Conservation (phyloP, 2,797 vertebrate genomes). For the Parotocinclus haroldoi region DNA sequence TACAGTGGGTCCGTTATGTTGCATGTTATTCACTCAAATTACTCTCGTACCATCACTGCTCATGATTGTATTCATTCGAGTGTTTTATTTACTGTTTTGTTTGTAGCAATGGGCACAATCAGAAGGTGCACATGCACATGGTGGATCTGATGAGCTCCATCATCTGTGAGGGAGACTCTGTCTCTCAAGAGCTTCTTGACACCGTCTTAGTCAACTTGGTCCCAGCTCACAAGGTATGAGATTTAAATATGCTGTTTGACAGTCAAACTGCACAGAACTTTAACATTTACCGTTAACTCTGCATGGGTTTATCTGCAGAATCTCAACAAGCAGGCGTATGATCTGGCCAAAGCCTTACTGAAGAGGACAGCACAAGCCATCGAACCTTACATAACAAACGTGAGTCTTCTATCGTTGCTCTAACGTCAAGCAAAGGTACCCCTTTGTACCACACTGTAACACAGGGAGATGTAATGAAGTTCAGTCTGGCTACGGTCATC, state of each 20-base stretch:
- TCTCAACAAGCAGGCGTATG: constrained; percentile 97
- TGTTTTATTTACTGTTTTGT: background rate
- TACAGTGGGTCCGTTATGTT: no score
- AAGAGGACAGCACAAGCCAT: constrained; percentile 98
- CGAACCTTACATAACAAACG: constrained; percentile 97
- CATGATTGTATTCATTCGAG: no score
- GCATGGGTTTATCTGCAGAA: constrained; percentile 71
- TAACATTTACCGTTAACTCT: background rate
- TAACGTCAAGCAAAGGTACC: no score
- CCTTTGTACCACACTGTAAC: background rate
- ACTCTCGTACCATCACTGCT: no score
- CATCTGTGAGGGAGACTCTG: constrained; percentile 95
- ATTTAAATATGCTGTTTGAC: background rate
- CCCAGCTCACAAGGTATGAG: constrained; percentile 91
- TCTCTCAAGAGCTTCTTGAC: constrained; percentile 96
- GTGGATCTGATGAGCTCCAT: constrained; percentile 99
- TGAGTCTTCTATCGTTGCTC: no score
- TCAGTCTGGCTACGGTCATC: constrained; percentile 43
- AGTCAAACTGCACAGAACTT: background rate
- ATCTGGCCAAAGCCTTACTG: constrained; percentile 93
- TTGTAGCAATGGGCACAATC: constrained; percentile 94
- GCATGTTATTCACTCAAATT: no score
- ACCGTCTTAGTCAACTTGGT: constrained; percentile 95
- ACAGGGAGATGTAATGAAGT: background rate
- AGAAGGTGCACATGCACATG: constrained; percentile 99